These are phyloP conservation scores for Xylota sylvarum DNA, from an alignment of 2,888 invertebrate genomes.

Conservation along the genomic window DNA sequence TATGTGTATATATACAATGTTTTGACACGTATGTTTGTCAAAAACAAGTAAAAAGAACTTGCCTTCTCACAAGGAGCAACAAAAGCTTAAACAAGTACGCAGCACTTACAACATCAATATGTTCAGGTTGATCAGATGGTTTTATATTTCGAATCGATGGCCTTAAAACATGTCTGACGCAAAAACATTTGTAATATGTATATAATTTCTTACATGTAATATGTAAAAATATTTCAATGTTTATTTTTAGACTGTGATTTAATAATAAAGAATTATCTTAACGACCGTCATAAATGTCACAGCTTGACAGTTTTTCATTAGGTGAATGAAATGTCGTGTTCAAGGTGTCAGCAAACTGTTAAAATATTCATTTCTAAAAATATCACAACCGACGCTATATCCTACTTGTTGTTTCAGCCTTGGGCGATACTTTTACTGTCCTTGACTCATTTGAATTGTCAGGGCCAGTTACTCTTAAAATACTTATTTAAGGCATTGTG, in stretches of 20 bases:
- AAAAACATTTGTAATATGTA: not conserved
- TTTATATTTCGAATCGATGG: not conserved
- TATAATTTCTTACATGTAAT: not conserved
- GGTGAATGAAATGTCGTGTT: not conserved
- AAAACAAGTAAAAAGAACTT: conserved; percentile 35
- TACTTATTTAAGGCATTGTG: not conserved
- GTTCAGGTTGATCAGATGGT: conserved; percentile 47
- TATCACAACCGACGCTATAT: conserved; percentile 4
- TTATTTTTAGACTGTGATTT: not conserved
- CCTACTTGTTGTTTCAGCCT: not conserved
- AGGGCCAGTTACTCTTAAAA: not conserved
- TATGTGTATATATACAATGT: conserved; percentile 12
- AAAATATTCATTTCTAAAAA: not conserved
- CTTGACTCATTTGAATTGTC: not conserved
- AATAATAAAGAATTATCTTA: not conserved
- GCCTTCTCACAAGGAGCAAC: conserved; percentile 78
- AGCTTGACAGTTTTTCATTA: not conserved
- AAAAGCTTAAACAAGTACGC: conserved; percentile 77
- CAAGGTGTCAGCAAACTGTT: conserved; percentile 9
- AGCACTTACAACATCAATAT: conserved; percentile 67
- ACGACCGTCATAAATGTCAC: conserved; percentile 13
- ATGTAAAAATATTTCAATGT: not conserved
- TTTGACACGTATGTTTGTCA: conserved; percentile 39
- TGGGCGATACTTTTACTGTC: not conserved
- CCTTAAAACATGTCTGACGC: not conserved